Conservation (phyloP, 2,113 vertebrate genomes). For the Dasyurus viverrinus region DNA sequence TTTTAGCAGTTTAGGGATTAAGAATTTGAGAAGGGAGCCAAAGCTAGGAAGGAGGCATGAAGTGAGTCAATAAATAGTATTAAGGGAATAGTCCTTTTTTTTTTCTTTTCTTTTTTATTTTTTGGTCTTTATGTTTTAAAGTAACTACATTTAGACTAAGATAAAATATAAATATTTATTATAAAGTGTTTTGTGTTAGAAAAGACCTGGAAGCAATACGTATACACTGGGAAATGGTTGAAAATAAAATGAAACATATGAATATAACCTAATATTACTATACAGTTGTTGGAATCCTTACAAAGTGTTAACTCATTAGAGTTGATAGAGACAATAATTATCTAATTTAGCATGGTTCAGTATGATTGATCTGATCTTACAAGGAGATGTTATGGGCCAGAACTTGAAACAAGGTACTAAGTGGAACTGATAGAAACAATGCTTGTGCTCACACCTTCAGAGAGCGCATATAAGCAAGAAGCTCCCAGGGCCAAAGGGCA, state of each 20-base stretch:
- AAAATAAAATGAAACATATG: neutral
- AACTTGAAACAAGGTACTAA: too few relatives aligned
- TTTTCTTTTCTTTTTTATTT: too few relatives aligned
- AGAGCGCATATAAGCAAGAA: too few relatives aligned
- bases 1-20: neutral
- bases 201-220: neutral
- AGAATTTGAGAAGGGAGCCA: neutral
- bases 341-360: too few relatives aligned
- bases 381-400: too few relatives aligned
- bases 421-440: too few relatives aligned
- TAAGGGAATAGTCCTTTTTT: neutral
- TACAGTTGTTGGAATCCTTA: too few relatives aligned
- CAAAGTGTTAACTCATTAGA: too few relatives aligned
- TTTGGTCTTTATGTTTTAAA: neutral
- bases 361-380: too few relatives aligned
- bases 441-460: too few relatives aligned
- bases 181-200: neutral
- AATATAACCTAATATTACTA: neutral
- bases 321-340: too few relatives aligned
- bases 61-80: neutral
- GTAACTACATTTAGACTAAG: neutral
- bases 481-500: too few relatives aligned
- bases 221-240: neutral
- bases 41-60: neutral
- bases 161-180: neutral